Conservation (phyloP, 2,113 vertebrate species). For the Neofelis nebulosa region DNA sequence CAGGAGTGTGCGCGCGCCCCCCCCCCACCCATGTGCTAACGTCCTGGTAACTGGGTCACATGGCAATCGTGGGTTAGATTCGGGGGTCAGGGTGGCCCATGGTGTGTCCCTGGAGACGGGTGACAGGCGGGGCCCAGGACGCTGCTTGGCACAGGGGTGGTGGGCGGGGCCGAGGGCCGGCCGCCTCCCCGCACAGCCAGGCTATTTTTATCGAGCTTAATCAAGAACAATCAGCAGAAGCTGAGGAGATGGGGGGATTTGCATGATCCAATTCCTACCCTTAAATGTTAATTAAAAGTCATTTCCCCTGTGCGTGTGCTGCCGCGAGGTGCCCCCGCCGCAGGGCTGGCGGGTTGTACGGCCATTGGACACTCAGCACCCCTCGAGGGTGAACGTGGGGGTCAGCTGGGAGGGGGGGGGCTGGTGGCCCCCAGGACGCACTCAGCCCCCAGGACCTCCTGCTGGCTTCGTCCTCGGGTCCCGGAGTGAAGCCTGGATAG, state of each 20-base stretch:
- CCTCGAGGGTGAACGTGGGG: neutral
- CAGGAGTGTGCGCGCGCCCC: neutral
- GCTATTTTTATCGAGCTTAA: slow-evolving; percentile 83
- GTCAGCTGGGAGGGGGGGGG: accelerated
- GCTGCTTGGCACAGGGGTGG: neutral
- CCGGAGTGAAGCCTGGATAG: neutral
- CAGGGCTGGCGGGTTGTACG: accelerated
- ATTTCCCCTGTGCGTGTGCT: slow-evolving; percentile 77
- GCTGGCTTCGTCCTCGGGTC: neutral
- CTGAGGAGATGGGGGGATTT: slow-evolving; percentile 78
- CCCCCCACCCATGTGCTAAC: neutral
- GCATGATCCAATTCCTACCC: slow-evolving; percentile 80
- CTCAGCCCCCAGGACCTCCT: neutral
- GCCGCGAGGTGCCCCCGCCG: neutral
- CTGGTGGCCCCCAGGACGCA: neutral
- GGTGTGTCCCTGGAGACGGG: neutral
- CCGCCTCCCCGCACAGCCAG: slow-evolving; percentile 55
- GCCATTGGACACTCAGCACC: neutral
- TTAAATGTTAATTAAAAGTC: slow-evolving; percentile 83
- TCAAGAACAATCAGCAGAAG: slow-evolving; percentile 84
- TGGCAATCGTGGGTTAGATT: neutral
- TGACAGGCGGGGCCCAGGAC: neutral
- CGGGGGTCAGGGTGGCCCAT: neutral
- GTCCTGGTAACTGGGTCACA: neutral
- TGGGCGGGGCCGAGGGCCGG: neutral